Base-by-base conservation (phyloP, 92 coral and sea anemone genomes). In the Umimayanthus chanpuru region DNA sequence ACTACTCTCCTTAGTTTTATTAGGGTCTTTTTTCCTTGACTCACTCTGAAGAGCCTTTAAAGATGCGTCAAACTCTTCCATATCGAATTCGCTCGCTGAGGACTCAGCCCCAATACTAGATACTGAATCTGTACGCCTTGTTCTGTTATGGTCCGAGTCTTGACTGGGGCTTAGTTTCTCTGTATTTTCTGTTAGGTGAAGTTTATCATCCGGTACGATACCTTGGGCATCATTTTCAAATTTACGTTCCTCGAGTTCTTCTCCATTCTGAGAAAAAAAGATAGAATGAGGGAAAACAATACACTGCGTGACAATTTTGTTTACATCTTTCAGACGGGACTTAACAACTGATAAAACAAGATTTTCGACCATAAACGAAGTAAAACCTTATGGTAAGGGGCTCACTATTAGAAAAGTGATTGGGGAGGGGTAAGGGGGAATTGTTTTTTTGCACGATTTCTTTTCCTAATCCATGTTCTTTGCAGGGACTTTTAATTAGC, bases 31-130 rank as follows among this genome's bases (percentile, higher is more conserved):
- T 43, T 50, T 87, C 79, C 71, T 82, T 67, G 86, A 79, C 29
- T 72, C 79, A 65, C 93, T 92, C 81, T 90, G 91, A 15, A 94
- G 90, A 44, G 90, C 88, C 30, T 93, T 89, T 12, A 93, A 77
- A 15, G 96, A 89, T 21, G 88, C 81, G 66, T 90, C 92, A 23
- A 90, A 77, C 39, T 95, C 98, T 23, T 93, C 98, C 92, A 91
- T 61, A 82, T 92, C 96, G 12, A 93, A 88, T 43, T 93, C 98
- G 41, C 94, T 95, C 10, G 80, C 80, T 44, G 85, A 90, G 26
- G 98, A 95, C 14, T 81, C n/a, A 29, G 72, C 90, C 26, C 92
- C 87, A 83, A 43, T 68, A 68, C 87, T 83, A 53, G 78, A 70
- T 4, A 68, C 6, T 47, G 87, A 83, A 26, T 83, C 77, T 26